Evolutionary conservation across 2,888 invertebrate species (phyloP).

Genomic region (Macrophya annulata): DNA sequence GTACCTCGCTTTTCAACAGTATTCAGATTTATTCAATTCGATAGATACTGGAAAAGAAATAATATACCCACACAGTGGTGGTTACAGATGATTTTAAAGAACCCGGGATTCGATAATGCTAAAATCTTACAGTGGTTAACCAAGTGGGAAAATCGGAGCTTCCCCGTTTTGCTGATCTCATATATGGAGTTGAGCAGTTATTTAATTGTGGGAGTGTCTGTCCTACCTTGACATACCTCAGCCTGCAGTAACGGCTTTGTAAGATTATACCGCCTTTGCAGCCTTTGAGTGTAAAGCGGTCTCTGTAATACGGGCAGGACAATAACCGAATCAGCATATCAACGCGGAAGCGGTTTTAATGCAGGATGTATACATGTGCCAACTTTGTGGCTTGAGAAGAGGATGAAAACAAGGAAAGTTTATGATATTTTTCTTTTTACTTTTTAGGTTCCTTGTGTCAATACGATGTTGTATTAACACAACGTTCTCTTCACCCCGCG

Average conservation of each 20-base stretch:
- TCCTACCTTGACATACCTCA: slow-evolving; percentile 47
- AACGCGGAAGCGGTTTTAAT: slow-evolving; percentile 67
- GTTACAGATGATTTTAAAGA: background rate
- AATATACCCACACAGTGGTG: slow-evolving; percentile 2
- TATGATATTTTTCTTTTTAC: background rate
- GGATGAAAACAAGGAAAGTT: background rate
- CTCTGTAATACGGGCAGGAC: slow-evolving; percentile 46
- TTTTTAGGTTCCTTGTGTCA: background rate
- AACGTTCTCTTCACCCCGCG: background rate
- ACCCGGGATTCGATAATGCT: background rate
- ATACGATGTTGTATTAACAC: background rate
- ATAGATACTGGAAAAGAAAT: background rate
- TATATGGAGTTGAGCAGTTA: background rate
- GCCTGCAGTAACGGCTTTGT: slow-evolving; percentile 21
- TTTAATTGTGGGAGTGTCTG: slow-evolving; percentile 41
- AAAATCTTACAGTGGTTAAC: background rate
- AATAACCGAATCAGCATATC: slow-evolving; percentile 68
- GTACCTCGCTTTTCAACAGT: background rate
- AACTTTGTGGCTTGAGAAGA: background rate
- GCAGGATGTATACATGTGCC: slow-evolving; percentile 56
- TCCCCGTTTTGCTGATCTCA: background rate
- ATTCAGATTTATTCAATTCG: slow-evolving; percentile 41
- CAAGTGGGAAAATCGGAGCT: background rate
- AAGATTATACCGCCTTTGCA: slow-evolving; percentile 32
- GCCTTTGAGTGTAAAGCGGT: slow-evolving; percentile 23